phyloP scores from a whole-genome alignment of 2,113 vertebrate species.

The Casuarius casuarius region DNA sequence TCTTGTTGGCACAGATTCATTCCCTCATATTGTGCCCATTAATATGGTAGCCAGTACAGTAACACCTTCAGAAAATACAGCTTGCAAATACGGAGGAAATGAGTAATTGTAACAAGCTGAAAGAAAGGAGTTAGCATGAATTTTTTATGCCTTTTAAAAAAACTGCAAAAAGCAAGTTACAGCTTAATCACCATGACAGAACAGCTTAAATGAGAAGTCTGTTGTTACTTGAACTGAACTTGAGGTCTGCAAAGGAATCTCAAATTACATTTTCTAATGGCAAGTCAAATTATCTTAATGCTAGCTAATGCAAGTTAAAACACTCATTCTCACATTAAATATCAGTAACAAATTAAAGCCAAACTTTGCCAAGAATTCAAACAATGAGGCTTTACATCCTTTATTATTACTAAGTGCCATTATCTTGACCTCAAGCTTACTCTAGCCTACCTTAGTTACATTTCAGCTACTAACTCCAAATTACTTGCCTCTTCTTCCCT shows the following conservation, averaged over 20 bases:
- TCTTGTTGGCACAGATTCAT: neutral
- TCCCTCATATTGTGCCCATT: neutral
- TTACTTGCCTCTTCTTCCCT: neutral
- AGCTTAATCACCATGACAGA: neutral
- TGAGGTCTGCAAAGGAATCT: neutral
- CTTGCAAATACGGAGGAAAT: neutral
- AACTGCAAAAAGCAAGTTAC: neutral
- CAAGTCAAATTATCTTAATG: neutral
- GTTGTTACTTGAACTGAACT: neutral
- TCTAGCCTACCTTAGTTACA: neutral
- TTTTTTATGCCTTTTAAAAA: neutral
- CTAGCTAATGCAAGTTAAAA: neutral
- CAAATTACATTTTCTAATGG: neutral
- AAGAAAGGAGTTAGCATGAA: too few species aligned
- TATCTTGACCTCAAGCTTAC: neutral
- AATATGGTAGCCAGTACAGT: neutral
- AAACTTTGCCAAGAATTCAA: neutral
- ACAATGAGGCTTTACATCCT: neutral
- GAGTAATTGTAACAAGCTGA: neutral
- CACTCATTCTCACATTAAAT: neutral
- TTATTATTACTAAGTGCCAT: neutral
- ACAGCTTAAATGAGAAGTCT: neutral
- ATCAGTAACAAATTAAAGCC: neutral
- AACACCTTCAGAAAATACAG: neutral
- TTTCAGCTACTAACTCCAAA: neutral